phyloP scores from a whole-genome alignment of 1,140 invertebrate species.

The Heliothis subflexa region DNA sequence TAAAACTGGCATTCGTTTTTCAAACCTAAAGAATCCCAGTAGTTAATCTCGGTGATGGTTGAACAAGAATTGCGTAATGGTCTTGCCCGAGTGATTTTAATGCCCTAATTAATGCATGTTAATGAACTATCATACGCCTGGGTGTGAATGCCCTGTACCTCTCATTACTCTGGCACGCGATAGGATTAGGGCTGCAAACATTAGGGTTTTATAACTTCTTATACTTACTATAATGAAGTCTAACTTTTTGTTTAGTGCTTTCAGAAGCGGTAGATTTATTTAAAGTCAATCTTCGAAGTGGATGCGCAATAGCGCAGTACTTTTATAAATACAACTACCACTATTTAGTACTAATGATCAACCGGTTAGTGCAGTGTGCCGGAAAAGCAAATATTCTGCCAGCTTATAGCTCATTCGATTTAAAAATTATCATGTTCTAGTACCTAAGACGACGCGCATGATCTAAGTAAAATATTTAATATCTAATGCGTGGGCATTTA shows the following conservation, averaged over 20 bases:
- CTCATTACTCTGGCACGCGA: constrained; percentile 51
- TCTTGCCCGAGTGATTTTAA: constrained; percentile 50
- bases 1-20: background rate
- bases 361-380: constrained; percentile 4
- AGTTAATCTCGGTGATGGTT: constrained; percentile 34
- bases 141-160: constrained; percentile 51
- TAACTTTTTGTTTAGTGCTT: background rate
- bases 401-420: background rate
- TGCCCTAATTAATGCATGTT: constrained; percentile 52
- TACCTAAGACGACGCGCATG: background rate
- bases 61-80: constrained; percentile 52
- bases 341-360: too few species aligned
- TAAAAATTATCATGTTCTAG: constrained; percentile 17
- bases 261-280: background rate
- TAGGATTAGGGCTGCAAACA: constrained; percentile 36
- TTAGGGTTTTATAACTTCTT: constrained; percentile 10
- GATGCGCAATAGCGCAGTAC: background rate
- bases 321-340: constrained; percentile 7
- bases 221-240: background rate
- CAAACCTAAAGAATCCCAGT: constrained; percentile 21
- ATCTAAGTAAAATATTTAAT: constrained; percentile 38
- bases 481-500: constrained; percentile 29
- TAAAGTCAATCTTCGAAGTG: background rate
- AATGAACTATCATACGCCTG: constrained; percentile 50
- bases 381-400: constrained; percentile 11